Evolutionary conservation across 1,140 invertebrate species (phyloP).

Genomic region (Chionoecetes opilio): DNA sequence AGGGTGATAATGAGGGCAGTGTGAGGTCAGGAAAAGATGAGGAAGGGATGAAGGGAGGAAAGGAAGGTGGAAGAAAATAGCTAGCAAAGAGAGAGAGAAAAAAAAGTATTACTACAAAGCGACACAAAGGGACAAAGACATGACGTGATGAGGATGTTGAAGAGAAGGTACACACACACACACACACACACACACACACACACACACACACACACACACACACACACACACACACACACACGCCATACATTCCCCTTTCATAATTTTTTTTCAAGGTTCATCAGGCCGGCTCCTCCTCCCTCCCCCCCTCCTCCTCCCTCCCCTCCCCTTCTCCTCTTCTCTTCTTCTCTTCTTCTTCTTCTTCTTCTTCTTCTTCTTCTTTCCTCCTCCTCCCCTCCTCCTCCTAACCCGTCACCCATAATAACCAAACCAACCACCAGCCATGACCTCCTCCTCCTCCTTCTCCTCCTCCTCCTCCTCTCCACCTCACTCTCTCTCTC

Average conservation of each 20-base stretch:
- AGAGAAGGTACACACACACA: not conserved
- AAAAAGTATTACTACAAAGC: not conserved
- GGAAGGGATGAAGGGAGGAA: too few species aligned
- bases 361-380: not conserved
- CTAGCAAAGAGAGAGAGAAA: not conserved
- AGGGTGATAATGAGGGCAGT: too few species aligned
- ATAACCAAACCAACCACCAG: too few species aligned
- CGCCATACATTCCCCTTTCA: too few species aligned
- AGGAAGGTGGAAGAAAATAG: not conserved
- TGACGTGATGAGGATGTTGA: not conserved
- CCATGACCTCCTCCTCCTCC: too few species aligned
- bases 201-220: constrained; percentile 56
- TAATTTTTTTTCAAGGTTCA: too few species aligned
- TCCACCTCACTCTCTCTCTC: not conserved
- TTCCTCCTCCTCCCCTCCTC: not conserved
- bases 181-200: constrained; percentile 56
- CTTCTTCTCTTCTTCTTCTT: not conserved
- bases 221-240: constrained; percentile 33
- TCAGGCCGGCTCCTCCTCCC: not conserved
- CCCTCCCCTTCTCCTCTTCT: not conserved
- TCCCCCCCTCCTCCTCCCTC: not conserved
- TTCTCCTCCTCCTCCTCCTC: not conserved
- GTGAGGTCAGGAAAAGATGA: not conserved
- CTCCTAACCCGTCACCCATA: too few species aligned
- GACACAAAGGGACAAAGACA: constrained; percentile 40